Evolutionary conservation across 2,888 invertebrate species (phyloP).

Genomic region (Protodeltote pygarga): DNA sequence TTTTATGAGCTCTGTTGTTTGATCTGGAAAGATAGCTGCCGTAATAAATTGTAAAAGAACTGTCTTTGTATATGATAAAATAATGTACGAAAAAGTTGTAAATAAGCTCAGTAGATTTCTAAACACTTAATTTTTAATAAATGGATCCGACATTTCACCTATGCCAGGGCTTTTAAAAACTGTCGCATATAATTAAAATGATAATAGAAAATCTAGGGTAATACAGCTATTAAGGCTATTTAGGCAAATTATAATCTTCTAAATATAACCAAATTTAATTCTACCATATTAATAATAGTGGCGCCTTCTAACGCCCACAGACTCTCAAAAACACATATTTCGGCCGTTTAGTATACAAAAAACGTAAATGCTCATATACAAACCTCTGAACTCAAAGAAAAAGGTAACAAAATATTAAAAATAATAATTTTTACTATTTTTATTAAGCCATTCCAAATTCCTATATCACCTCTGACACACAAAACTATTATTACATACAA

Average conservation of each 20-base stretch:
- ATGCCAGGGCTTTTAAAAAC: not conserved
- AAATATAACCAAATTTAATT: conserved; percentile 24
- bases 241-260: conserved; percentile 29
- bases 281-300: conserved; percentile 21
- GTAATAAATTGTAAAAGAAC: too few relatives aligned
- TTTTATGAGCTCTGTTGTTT: too few relatives aligned
- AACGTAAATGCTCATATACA: conserved; percentile 8
- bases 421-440: conserved; percentile 12
- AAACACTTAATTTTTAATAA: too few relatives aligned
- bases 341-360: conserved; percentile 1
- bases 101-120: too few relatives aligned
- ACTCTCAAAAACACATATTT: conserved; percentile 17
- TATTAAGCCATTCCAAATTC: conserved; percentile 32
- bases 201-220: conserved; percentile 19
- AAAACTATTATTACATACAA: conserved; percentile 35
- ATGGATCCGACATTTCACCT: not conserved
- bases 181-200: not conserved
- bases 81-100: too few relatives aligned
- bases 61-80: too few relatives aligned
- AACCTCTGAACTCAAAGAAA: conserved; percentile 22
- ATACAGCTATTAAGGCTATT: conserved; percentile 28
- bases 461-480: conserved; percentile 27
- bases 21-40: too few relatives aligned
- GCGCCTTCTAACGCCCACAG: conserved; percentile 42
- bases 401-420: conserved; percentile 1